phyloP scores from a whole-genome alignment of 2,113 vertebrate species.

The Salvelinus alpinus region DNA sequence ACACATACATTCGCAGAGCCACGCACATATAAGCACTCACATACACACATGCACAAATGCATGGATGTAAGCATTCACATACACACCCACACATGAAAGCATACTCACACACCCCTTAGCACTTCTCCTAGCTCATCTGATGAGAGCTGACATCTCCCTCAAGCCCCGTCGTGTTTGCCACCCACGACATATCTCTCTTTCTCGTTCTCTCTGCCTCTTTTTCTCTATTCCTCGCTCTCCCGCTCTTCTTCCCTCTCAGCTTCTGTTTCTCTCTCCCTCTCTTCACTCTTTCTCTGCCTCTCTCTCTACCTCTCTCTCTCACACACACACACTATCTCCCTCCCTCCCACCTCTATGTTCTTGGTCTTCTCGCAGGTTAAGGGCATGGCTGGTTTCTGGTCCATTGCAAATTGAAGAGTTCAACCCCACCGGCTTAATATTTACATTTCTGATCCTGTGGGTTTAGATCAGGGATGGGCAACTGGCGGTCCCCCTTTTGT shows the following conservation, averaged over 20 bases:
- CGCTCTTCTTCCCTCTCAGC: neutral
- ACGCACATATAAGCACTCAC: neutral
- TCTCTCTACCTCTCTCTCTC: neutral
- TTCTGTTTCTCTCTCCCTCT: neutral
- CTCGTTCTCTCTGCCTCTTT: conserved; percentile 18
- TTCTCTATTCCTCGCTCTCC: neutral
- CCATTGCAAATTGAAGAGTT: neutral
- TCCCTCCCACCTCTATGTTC: neutral
- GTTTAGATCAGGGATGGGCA: neutral
- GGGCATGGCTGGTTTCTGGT: neutral
- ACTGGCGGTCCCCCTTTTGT: no score
- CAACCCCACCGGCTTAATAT: no score
- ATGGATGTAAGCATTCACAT: conserved; percentile 5
- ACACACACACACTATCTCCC: neutral
- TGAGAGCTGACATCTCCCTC: conserved; percentile 43
- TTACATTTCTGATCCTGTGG: no score
- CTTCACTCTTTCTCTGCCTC: neutral
- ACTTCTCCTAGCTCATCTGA: conserved; percentile 29
- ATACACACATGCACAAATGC: conserved; percentile 1
- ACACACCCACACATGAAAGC: neutral
- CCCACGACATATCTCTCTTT: conserved; percentile 29
- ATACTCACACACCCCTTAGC: conserved; percentile 10
- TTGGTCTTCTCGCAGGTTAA: neutral
- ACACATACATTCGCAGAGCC: neutral
- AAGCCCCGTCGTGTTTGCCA: conserved; percentile 25